A percentile compares a stretch with the other conserved stretches of the same genome.
Evolutionary conservation across 92 coral and sea anemone genomes (phyloP).

Genomic region (Porites lobata): DNA sequence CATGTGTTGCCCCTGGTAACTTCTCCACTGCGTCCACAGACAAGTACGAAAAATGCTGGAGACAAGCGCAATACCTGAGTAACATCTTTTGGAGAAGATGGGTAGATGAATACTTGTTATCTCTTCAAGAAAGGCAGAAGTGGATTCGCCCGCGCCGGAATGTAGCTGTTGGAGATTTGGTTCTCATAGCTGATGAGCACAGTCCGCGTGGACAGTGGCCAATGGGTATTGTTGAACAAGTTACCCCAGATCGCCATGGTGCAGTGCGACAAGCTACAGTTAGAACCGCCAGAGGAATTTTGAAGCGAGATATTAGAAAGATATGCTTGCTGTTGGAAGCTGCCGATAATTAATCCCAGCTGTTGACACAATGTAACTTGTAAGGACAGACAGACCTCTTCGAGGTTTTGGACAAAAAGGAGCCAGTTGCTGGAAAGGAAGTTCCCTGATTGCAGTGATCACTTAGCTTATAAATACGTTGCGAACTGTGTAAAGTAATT

Average conservation of each 20-base stretch:
- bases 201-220: conserved; percentile 23
- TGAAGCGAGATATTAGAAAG: neutral
- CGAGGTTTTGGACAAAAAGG: too few species aligned
- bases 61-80: conserved; percentile 30
- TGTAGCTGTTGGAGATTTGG: conserved; percentile 34
- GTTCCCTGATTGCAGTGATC: neutral
- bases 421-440: neutral
- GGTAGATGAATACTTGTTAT: conserved; percentile 17
- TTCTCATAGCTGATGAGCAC: conserved; percentile 29
- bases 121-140: conserved; percentile 19
- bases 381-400: neutral
- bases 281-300: conserved; percentile 13
- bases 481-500: neutral
- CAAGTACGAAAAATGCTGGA: conserved; percentile 20
- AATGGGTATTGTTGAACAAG: conserved; percentile 7
- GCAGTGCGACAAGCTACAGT: conserved; percentile 16
- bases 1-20: conserved; percentile 13
- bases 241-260: conserved; percentile 16
- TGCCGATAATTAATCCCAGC: neutral
- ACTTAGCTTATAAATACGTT: neutral
- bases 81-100: conserved; percentile 38
- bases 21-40: too few species aligned
- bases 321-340: neutral
- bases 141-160: conserved; percentile 9
- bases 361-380: neutral